A percentile compares a stretch with the other conserved stretches of the same genome.
Evolutionary conservation across 1,140 invertebrate species (phyloP).

Genomic region (Cherax quadricarinatus): DNA sequence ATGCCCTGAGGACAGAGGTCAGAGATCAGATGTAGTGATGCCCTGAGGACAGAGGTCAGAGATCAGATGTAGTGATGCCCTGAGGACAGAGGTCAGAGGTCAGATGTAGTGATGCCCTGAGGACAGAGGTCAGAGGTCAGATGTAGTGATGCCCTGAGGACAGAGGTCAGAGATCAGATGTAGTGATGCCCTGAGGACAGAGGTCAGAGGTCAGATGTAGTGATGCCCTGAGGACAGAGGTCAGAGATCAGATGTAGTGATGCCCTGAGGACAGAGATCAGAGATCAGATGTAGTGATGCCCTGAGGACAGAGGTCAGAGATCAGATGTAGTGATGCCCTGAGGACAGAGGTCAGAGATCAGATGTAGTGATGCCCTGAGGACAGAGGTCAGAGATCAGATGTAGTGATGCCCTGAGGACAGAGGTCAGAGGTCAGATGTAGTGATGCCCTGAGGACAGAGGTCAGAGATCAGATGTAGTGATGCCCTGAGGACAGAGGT

Average conservation of each 20-base stretch:
- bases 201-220: background rate
- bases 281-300: slow-evolving; percentile 73
- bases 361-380: slow-evolving; percentile 74
- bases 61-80: slow-evolving; percentile 74
- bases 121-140: background rate
- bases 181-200: slow-evolving; percentile 75
- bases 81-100: background rate
- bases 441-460: slow-evolving; percentile 75
- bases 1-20: slow-evolving; percentile 75
- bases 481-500: slow-evolving; percentile 75
- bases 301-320: slow-evolving; percentile 53
- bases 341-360: background rate
- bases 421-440: background rate
- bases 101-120: slow-evolving; percentile 74
- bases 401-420: slow-evolving; percentile 74
- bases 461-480: background rate
- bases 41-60: slow-evolving; percentile 69
- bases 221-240: slow-evolving; percentile 75
- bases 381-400: background rate
- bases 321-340: slow-evolving; percentile 74
- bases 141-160: slow-evolving; percentile 74
- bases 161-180: background rate
- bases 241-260: slow-evolving; percentile 58
- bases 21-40: slow-evolving; percentile 70
- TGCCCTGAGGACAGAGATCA: slow-evolving; percentile 73